A percentile compares a stretch with the other conserved stretches of the same genome.
Conservation (phyloP, 37 sponge, comb jelly and placozoan species). For the Mnemiopsis leidyi region DNA sequence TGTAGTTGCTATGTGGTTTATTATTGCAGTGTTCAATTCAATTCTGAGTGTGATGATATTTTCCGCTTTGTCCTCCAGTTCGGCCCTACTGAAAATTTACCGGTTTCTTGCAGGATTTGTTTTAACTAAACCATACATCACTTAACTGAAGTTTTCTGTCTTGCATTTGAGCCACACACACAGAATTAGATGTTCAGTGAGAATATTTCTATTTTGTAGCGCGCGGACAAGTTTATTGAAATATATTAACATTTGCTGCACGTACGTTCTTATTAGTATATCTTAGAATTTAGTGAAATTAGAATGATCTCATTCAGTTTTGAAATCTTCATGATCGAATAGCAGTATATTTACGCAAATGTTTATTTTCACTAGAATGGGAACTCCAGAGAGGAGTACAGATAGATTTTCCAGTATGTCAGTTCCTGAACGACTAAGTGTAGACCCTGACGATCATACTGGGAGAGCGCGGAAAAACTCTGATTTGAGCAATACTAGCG, state of each 20-base stretch:
- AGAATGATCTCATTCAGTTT: neutral
- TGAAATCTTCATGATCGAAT: neutral
- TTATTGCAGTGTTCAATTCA: neutral
- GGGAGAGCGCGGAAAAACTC: conserved; percentile 25
- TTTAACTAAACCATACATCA: too few relatives aligned
- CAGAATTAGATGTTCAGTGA: neutral
- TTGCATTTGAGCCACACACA: neutral
- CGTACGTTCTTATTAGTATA: conserved; percentile 12
- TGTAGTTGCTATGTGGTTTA: neutral
- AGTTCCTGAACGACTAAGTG: conserved; percentile 49
- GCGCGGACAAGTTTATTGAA: neutral
- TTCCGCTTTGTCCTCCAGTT: too few relatives aligned
- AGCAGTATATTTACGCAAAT: too few relatives aligned
- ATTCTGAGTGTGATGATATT: too few relatives aligned
- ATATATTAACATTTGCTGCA: neutral
- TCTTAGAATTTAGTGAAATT: neutral
- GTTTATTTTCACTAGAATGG: too few relatives aligned
- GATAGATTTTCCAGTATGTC: conserved; percentile 17
- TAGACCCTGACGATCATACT: conserved; percentile 37
- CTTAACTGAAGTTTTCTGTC: too few relatives aligned
- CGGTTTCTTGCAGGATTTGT: too few relatives aligned
- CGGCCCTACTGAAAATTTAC: too few relatives aligned
- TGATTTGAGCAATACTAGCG: conserved; percentile 23
- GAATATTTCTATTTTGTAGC: neutral
- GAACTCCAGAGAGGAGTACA: neutral